These are phyloP conservation scores for Falco columbarius DNA, from an alignment of 2,797 vertebrate genomes.

Conservation along the genomic window DNA sequence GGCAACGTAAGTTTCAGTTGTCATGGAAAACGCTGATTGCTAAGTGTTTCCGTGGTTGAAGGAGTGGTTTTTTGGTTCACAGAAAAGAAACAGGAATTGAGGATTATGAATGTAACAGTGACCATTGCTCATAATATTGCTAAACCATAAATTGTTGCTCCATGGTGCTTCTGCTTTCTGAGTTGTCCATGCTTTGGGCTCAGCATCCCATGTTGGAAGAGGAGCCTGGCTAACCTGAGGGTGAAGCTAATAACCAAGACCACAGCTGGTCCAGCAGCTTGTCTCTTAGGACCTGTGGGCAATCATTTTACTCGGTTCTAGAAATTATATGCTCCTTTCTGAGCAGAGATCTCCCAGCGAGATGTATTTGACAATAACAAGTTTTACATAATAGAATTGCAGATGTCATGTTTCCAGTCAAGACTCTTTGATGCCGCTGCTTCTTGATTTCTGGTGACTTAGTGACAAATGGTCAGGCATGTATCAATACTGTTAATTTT, in stretches of 20 bases:
- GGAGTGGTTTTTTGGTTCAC: not conserved
- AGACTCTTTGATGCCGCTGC: not conserved
- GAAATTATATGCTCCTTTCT: not conserved
- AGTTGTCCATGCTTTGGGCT: not conserved
- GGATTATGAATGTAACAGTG: not conserved
- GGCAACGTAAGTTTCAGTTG: not conserved
- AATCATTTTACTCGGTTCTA: not conserved
- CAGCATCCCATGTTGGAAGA: accelerated
- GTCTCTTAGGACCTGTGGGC: not conserved
- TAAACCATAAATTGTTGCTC: not conserved
- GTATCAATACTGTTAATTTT: not conserved
- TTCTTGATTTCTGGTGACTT: not conserved
- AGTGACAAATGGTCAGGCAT: not conserved
- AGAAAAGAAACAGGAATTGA: not conserved
- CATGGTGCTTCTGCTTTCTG: not conserved
- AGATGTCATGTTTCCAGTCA: not conserved
- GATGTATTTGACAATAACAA: not conserved
- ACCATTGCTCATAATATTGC: not conserved
- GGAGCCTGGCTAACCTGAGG: not conserved
- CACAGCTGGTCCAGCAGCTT: not conserved
- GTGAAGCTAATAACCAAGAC: accelerated
- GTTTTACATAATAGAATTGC: not conserved
- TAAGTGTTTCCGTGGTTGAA: not conserved
- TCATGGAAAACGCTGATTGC: not conserved
- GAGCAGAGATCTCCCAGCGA: not conserved